Percentiles rank a stretch among this genome's conserved stretches.
phyloP scores from a whole-genome alignment of 2,888 invertebrate species.

The Cosmia trapezina region DNA sequence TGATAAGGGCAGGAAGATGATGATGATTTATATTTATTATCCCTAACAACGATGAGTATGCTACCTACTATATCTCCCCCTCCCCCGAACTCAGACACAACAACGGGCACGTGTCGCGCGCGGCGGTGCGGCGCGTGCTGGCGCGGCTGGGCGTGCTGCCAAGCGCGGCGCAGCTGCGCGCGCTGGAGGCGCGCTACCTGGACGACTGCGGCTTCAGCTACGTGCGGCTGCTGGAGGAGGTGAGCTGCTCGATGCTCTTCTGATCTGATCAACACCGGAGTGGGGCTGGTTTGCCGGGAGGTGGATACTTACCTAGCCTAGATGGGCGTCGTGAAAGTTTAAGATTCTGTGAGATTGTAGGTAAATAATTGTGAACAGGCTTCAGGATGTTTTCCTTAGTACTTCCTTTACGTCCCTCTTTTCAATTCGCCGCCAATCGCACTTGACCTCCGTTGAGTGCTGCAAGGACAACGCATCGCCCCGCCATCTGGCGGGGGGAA shows the following conservation, averaged over 20 bases:
- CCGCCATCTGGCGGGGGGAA: too few relatives aligned
- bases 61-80: not conserved
- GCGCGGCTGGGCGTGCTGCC: conserved; percentile 92
- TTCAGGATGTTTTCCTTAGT: too few relatives aligned
- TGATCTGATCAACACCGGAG: not conserved
- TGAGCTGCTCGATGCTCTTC: conserved; percentile 63
- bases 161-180: conserved; percentile 92
- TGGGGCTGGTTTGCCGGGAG: not conserved
- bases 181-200: conserved; percentile 93
- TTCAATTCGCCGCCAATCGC: too few relatives aligned
- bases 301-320: not conserved
- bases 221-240: conserved; percentile 92
- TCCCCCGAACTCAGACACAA: conserved; percentile 87
- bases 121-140: conserved; percentile 93
- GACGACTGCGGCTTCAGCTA: conserved; percentile 95
- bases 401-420: too few relatives aligned
- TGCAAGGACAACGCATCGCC: too few relatives aligned
- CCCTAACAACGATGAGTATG: too few relatives aligned
- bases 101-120: conserved; percentile 93
- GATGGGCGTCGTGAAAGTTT: not conserved
- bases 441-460: too few relatives aligned
- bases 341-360: not conserved
- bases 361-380: too few relatives aligned
- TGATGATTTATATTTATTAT: too few relatives aligned
- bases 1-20: too few relatives aligned